Evolutionary conservation across 2,113 vertebrate species (phyloP).

Genomic region (Callipepla californica): DNA sequence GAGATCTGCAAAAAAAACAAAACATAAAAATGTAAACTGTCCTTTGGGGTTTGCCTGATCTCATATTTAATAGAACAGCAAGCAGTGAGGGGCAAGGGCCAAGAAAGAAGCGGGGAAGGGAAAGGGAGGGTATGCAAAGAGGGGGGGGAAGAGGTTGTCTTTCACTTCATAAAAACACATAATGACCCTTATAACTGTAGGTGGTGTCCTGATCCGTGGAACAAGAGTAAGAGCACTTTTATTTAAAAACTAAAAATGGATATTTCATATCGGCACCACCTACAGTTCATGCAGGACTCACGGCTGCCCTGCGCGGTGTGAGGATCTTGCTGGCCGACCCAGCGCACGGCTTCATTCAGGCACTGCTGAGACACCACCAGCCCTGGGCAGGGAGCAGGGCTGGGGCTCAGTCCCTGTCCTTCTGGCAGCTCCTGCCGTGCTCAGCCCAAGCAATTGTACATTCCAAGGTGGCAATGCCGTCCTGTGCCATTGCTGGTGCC

Average conservation of each 20-base stretch:
- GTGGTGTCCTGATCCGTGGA: conserved; percentile 54
- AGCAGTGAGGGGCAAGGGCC: conserved; percentile 37
- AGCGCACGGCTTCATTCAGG: background rate
- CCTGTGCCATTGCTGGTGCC: conserved; percentile 28
- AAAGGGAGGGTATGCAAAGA: background rate
- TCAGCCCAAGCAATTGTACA: conserved; percentile 39
- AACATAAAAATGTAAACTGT: conserved; percentile 14
- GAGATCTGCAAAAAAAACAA: conserved; percentile 76
- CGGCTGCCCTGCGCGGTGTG: background rate
- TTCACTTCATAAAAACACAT: background rate
- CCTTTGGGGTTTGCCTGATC: conserved; percentile 44
- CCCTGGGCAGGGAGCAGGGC: background rate
- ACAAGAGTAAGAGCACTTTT: conserved; percentile 73
- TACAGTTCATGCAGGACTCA: background rate
- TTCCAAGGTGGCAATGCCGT: conserved; percentile 24
- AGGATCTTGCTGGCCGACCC: background rate
- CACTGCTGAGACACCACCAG: background rate
- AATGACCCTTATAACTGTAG: conserved; percentile 54
- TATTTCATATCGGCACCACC: conserved; percentile 24
- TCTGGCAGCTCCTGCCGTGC: background rate
- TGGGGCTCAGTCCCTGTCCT: background rate
- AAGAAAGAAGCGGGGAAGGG: conserved; percentile 4
- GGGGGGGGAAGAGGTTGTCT: background rate
- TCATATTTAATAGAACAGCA: background rate
- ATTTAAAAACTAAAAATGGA: background rate